These are phyloP conservation scores for Thysanoteuthis rhombus DNA, from an alignment of 2,888 invertebrate genomes.

Conservation along the genomic window DNA sequence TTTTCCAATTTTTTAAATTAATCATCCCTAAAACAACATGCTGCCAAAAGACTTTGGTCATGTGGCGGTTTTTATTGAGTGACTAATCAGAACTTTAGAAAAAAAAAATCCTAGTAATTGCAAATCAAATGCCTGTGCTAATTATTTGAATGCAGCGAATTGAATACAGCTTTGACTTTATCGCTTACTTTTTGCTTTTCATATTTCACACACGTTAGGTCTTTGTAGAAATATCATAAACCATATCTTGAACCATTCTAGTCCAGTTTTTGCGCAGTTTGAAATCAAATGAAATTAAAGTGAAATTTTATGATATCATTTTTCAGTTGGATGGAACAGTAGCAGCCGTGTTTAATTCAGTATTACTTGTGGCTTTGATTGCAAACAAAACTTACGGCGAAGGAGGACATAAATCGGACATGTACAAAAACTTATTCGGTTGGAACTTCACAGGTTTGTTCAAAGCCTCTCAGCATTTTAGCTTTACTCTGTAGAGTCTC, in stretches of 20 bases:
- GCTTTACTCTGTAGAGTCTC: background rate
- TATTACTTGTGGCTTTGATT: background rate
- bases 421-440: background rate
- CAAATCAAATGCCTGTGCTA: too few species aligned
- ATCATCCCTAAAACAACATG: too few species aligned
- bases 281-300: background rate
- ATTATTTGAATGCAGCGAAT: too few species aligned
- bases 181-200: too few species aligned
- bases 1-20: too few species aligned
- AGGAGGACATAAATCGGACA: background rate
- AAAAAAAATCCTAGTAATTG: too few species aligned
- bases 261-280: background rate
- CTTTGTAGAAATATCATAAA: background rate
- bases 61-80: too few species aligned
- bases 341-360: background rate
- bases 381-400: background rate
- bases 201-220: background rate
- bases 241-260: background rate
- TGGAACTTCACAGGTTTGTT: background rate
- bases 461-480: background rate
- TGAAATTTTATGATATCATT: background rate
- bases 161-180: too few species aligned
- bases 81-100: too few species aligned
- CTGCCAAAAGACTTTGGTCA: too few species aligned
- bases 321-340: background rate